Conservation (phyloP, 2,113 vertebrate genomes). For the Oreocharis arfaki region DNA sequence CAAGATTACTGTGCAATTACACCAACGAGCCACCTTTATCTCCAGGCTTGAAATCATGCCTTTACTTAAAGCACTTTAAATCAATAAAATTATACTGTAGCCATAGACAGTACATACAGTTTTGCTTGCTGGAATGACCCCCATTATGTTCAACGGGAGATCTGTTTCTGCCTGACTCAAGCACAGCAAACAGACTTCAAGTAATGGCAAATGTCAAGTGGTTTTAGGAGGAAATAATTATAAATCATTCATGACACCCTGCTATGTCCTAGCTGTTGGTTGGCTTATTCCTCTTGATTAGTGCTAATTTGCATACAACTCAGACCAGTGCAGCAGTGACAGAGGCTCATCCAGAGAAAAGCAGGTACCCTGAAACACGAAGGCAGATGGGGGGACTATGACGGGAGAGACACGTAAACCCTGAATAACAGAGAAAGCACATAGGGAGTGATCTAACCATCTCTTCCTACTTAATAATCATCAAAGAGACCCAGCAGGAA, state of each 20-base stretch:
- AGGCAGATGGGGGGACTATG: not conserved
- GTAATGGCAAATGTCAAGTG: conserved; percentile 65
- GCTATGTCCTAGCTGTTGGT: not conserved
- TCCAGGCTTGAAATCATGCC: conserved; percentile 34
- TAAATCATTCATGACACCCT: conserved; percentile 34
- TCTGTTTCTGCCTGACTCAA: conserved; percentile 55
- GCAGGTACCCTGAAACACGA: not conserved
- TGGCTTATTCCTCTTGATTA: conserved; percentile 29
- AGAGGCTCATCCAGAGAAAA: not conserved
- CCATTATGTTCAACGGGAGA: conserved; percentile 30
- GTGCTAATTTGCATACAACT: not conserved
- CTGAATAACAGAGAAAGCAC: not conserved
- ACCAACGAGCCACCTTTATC: conserved; percentile 49
- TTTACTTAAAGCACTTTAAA: conserved; percentile 62
- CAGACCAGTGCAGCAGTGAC: not conserved
- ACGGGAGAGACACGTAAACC: not conserved
- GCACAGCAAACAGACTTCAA: conserved; percentile 57
- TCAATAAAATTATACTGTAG: conserved; percentile 57
- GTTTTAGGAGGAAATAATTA: conserved; percentile 52
- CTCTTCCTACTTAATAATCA: not conserved
- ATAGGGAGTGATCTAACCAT: not conserved
- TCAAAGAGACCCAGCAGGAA: not conserved
- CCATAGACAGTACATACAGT: conserved; percentile 41
- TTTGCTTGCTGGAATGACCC: conserved; percentile 62
- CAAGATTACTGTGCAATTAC: conserved; percentile 61